Conservation (phyloP, 2,888 invertebrate genomes). For the Pristionchus entomophagus region DNA sequence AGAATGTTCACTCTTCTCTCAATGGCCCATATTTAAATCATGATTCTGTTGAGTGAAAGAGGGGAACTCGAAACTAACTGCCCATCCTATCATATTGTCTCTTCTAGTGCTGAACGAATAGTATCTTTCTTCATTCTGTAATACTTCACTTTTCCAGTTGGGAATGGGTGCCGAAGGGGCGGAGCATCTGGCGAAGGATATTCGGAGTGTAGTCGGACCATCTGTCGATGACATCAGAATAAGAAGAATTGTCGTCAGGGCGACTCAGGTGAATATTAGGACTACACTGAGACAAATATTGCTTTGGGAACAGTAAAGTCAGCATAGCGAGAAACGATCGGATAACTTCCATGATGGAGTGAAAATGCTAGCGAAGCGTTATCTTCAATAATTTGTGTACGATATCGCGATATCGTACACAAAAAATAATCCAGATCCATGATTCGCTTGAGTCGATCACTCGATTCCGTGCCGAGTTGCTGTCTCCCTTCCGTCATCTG, state of each 20-base stretch:
- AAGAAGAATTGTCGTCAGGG: slow-evolving; percentile 34
- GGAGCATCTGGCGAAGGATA: slow-evolving; percentile 27
- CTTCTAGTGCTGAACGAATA: no score
- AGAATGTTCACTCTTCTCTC: no score
- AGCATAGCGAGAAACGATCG: no score
- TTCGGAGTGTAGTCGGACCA: slow-evolving; percentile 17
- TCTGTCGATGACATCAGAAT: slow-evolving; percentile 41
- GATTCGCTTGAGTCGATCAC: slow-evolving; percentile 15
- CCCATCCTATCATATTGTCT: neutral
- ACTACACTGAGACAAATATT: neutral
- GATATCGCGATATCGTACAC: no score
- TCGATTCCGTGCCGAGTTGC: slow-evolving; percentile 23
- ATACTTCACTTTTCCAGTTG: neutral
- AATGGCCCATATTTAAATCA: no score
- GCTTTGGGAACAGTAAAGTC: no score
- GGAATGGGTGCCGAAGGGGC: slow-evolving; percentile 46
- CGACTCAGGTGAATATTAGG: slow-evolving; percentile 9
- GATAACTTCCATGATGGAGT: no score
- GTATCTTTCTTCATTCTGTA: no score
- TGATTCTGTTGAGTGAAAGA: no score
- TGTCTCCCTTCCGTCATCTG: slow-evolving; percentile 53
- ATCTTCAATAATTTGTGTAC: neutral
- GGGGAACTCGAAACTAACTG: no score
- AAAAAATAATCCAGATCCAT: neutral
- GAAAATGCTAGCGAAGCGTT: no score